Percentiles rank a stretch among this genome's conserved stretches.
These are phyloP conservation scores for Drosophila neutralis DNA, from an alignment of 2,888 invertebrate species.

Conservation along the genomic window DNA sequence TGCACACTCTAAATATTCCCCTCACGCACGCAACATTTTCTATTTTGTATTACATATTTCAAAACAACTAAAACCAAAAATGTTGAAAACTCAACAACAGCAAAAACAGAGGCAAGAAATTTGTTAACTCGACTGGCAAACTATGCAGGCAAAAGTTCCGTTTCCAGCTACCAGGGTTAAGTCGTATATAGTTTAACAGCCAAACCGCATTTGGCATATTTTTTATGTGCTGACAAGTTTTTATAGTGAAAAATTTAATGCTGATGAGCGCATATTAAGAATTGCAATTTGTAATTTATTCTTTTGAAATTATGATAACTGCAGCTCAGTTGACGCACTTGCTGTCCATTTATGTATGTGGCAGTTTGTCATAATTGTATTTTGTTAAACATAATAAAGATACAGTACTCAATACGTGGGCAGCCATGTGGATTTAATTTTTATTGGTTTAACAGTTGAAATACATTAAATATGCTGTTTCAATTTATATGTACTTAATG, in stretches of 20 bases:
- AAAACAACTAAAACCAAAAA: conserved; percentile 13
- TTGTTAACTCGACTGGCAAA: conserved; percentile 12
- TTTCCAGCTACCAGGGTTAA: conserved; percentile 3
- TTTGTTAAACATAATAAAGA: not conserved
- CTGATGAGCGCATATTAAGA: conserved; percentile 46
- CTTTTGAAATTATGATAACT: conserved; percentile 13
- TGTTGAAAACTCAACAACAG: not conserved
- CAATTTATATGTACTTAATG: conserved; percentile 1
- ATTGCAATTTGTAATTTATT: conserved; percentile 15
- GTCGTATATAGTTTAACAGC: conserved; percentile 36
- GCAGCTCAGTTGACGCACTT: conserved; percentile 6
- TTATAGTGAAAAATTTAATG: conserved; percentile 24
- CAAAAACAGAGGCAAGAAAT: not conserved
- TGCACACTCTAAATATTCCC: conserved; percentile 16
- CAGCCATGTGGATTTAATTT: not conserved
- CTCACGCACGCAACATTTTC: conserved; percentile 35
- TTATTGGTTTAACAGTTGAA: not conserved
- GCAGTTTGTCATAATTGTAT: not conserved
- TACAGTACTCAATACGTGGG: conserved; percentile 10
- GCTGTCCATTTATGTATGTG: conserved; percentile 9
- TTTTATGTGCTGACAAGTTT: conserved; percentile 41
- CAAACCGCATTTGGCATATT: conserved; percentile 18
- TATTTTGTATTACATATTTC: conserved; percentile 47
- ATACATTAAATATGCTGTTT: conserved; percentile 21
- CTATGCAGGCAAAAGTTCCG: conserved; percentile 2